Conservation (phyloP, 2,113 vertebrate species). For the Heterochromis multidens region DNA sequence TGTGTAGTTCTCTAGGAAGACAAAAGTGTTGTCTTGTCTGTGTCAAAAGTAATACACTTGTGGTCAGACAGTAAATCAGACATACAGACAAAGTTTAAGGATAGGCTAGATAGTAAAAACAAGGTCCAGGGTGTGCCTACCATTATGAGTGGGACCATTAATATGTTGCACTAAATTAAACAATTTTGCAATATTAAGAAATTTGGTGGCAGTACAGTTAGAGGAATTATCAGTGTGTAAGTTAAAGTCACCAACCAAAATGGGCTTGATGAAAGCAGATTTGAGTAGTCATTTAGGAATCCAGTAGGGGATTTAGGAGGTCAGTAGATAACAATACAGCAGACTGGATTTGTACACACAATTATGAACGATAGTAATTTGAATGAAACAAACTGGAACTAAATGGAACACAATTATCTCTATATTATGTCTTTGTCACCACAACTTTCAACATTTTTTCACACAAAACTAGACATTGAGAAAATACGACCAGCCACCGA, state of each 20-base stretch:
- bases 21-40: not conserved
- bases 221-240: no score
- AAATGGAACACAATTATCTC: not conserved
- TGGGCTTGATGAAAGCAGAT: not conserved
- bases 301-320: not conserved
- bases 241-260: no score
- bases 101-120: no score
- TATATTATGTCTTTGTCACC: not conserved
- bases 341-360: not conserved
- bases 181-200: not conserved
- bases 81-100: not conserved
- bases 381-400: not conserved
- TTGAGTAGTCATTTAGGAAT: not conserved
- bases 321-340: not conserved
- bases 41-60: no score
- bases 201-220: not conserved
- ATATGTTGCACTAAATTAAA: not conserved
- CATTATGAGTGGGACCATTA: not conserved
- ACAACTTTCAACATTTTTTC: no score
- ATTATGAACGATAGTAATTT: not conserved
- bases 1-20: not conserved
- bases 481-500: not conserved
- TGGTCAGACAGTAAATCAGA: not conserved
- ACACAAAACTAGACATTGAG: not conserved
- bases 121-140: not conserved